Conservation (phyloP, 2,113 vertebrate genomes). For the Cyrtonyx montezumae region DNA sequence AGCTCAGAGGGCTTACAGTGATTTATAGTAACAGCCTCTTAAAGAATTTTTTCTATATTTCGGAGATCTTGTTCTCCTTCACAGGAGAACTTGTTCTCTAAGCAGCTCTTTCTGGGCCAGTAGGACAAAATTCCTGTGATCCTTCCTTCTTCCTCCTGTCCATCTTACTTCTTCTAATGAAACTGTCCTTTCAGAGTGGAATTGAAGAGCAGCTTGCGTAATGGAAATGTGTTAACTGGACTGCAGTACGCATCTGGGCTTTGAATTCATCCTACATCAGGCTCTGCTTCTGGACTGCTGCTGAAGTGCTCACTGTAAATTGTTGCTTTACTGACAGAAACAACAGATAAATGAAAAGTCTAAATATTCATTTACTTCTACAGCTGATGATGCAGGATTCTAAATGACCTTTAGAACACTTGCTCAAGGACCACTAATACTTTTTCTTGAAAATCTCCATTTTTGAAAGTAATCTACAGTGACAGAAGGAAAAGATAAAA, state of each 20-base stretch:
- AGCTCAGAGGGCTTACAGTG: background rate
- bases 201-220: background rate
- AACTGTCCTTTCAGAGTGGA: background rate
- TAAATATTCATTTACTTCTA: background rate
- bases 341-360: background rate
- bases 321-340: background rate
- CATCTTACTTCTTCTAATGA: background rate
- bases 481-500: slow-evolving; percentile 15
- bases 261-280: background rate
- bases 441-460: background rate
- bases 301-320: background rate
- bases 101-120: background rate
- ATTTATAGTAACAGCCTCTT: background rate
- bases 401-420: background rate
- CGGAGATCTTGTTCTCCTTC: background rate
- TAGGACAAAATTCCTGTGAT: background rate
- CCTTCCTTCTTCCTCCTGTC: background rate
- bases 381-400: background rate
- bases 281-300: background rate
- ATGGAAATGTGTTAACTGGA: background rate
- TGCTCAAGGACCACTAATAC: background rate
- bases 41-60: background rate
- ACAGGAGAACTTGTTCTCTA: background rate
- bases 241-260: background rate
- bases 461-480: slow-evolving; percentile 8